Evolutionary conservation across 2,797 vertebrate genomes (phyloP).

Genomic region (Pygocentrus nattereri): DNA sequence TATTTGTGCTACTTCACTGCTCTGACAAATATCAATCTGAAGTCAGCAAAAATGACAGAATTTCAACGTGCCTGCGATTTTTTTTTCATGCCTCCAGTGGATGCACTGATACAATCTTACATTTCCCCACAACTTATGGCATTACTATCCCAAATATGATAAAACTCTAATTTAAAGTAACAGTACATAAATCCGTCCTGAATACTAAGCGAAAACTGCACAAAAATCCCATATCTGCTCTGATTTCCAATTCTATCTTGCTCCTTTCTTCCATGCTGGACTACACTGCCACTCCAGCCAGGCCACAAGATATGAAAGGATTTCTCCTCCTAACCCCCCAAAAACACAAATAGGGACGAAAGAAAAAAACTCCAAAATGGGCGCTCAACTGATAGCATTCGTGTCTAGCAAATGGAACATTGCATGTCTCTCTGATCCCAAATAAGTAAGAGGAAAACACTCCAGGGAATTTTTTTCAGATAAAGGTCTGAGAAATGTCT

Average conservation of each 20-base stretch:
- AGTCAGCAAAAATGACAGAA: neutral
- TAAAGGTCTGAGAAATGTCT: constrained; percentile 57
- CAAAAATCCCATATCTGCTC: neutral
- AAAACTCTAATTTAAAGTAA: too few relatives aligned
- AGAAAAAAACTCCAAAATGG: constrained; percentile 55
- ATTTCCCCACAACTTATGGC: neutral
- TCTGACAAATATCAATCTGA: constrained; percentile 3
- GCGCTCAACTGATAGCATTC: constrained; percentile 61
- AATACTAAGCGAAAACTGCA: constrained; percentile 1
- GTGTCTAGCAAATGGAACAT: constrained; percentile 55
- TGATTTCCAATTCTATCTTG: constrained; percentile 6
- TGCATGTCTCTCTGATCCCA: constrained; percentile 54
- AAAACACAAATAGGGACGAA: constrained; percentile 37
- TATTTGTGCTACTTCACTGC: constrained; percentile 1
- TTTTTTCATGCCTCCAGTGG: neutral
- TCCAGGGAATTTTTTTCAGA: constrained; percentile 54
- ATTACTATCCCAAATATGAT: neutral
- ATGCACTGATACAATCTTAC: neutral
- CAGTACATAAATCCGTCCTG: too few relatives aligned
- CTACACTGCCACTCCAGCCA: constrained; percentile 32
- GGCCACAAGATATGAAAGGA: constrained; percentile 20
- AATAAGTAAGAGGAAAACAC: constrained; percentile 60
- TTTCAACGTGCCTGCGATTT: neutral
- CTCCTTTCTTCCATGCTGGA: constrained; percentile 13
- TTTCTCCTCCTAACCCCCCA: constrained; percentile 30